Evolutionary conservation across 2,113 vertebrate species (phyloP), one percentile per base, ranked within the genome.

Genomic region (Halcyon senegalensis): DNA sequence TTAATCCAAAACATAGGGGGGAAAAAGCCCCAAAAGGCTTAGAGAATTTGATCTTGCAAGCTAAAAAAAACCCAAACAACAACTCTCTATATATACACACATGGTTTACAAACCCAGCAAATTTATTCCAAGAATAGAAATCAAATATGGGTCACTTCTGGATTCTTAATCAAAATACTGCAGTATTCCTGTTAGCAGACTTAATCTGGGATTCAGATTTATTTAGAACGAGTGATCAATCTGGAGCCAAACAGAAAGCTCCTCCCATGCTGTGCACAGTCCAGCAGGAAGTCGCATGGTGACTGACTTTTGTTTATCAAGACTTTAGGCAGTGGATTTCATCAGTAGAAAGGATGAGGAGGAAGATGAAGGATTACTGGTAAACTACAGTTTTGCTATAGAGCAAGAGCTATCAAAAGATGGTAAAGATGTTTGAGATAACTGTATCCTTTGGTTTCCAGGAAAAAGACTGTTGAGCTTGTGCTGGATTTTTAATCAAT

Each of bases 121-220:
- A 92, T 87, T 93, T 83, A 73, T 85, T 85, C 87, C 70, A 93
- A 96, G 80, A 96, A 96, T 87, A 96, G 92, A 92, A 90, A 76
- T 41, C 1, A 87, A 91, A 97, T 94, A 93, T 56, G 30, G 94
- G 93, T 94, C 92, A 94, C 59, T 94, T 81, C 83, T 93, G 60
- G 83, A 93, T 89, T 87, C 95, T 94, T 95, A 96, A 96, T 96
- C 90, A 93, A 97, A 97, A 89, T 44, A 73, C 84, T 33, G 4
- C 59, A 79, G 53, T 69, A 94, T 33, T 91, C 13, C 59, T 89
- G 83, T 59, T 82, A 66, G 86, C 53, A 94, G 53, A 23, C n/a
- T 92, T 94, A 90, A 94, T 96, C 95, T 82, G 77, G 50, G 88
- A 90, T 92, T 92, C 80, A 85, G 80, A 89, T 89, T 95, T 80